phyloP scores from a whole-genome alignment of 2,797 vertebrate species.

The Heliangelus exortis region DNA sequence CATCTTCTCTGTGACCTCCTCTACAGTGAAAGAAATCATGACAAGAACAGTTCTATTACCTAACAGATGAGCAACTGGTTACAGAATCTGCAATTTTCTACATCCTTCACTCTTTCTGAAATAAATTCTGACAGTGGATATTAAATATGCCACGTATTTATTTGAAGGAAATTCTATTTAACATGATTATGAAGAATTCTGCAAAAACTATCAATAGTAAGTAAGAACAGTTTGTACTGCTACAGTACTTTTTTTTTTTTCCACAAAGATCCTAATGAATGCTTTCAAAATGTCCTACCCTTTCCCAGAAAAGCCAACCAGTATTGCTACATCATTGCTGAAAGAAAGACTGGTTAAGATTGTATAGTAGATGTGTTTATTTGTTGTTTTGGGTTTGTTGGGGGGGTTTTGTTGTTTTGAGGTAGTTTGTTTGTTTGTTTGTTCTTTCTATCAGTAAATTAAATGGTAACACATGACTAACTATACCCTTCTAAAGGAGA shows the following conservation, averaged over 20 bases:
- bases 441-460: background rate
- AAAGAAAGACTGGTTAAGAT: background rate
- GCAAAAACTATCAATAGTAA: background rate
- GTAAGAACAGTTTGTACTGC: background rate
- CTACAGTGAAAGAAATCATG: background rate
- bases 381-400: background rate
- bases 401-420: too few species aligned
- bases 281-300: background rate
- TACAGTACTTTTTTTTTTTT: background rate
- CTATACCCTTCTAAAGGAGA: background rate
- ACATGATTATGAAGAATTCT: background rate
- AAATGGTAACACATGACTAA: background rate
- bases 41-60: background rate
- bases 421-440: too few species aligned
- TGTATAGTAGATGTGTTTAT: background rate
- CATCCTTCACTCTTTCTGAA: background rate
- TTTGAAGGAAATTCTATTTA: background rate
- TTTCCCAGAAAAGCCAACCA: background rate
- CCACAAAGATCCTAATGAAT: background rate
- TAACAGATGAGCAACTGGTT: background rate
- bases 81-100: background rate
- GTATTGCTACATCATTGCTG: background rate
- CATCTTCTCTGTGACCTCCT: background rate
- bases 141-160: background rate
- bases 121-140: background rate